A percentile compares a stretch with the other conserved stretches of the same genome.
These are phyloP conservation scores for Phocoena sinus DNA, from an alignment of 2,113 vertebrate species.

Conservation along the genomic window DNA sequence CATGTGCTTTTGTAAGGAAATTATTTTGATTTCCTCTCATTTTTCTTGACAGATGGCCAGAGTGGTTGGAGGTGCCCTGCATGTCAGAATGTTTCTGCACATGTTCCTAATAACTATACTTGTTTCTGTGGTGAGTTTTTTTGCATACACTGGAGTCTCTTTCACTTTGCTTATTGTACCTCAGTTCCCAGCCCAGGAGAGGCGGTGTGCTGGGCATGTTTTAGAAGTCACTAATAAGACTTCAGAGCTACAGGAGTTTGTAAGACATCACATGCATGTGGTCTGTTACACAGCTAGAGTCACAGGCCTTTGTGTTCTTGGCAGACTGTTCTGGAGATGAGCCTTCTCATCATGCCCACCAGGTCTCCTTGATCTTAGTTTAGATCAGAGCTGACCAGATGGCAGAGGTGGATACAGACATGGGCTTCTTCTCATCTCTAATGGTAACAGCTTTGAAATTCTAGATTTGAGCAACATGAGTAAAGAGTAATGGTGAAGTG, in stretches of 20 bases:
- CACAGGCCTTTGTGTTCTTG: neutral
- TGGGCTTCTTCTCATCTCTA: neutral
- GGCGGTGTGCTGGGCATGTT: neutral
- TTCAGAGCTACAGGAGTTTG: neutral
- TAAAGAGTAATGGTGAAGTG: neutral
- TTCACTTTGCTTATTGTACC: neutral
- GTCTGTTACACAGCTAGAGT: neutral
- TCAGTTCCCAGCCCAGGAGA: neutral
- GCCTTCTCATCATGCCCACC: neutral
- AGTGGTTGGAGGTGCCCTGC: conserved; percentile 98
- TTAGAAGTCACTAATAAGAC: neutral
- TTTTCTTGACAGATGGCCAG: conserved; percentile 84
- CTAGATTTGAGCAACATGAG: neutral
- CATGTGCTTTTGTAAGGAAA: conserved; percentile 24
- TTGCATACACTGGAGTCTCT: neutral
- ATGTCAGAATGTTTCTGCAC: conserved; percentile 93
- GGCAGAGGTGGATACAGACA: neutral
- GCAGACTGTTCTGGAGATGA: neutral
- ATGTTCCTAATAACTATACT: conserved; percentile 88
- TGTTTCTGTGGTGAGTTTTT: conserved; percentile 96
- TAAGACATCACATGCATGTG: neutral
- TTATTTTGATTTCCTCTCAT: neutral
- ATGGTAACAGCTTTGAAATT: neutral
- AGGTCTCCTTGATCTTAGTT: neutral
- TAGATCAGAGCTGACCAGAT: neutral